Evolutionary conservation across 2,888 invertebrate genomes (phyloP).

Genomic region (Tachina grossa): DNA sequence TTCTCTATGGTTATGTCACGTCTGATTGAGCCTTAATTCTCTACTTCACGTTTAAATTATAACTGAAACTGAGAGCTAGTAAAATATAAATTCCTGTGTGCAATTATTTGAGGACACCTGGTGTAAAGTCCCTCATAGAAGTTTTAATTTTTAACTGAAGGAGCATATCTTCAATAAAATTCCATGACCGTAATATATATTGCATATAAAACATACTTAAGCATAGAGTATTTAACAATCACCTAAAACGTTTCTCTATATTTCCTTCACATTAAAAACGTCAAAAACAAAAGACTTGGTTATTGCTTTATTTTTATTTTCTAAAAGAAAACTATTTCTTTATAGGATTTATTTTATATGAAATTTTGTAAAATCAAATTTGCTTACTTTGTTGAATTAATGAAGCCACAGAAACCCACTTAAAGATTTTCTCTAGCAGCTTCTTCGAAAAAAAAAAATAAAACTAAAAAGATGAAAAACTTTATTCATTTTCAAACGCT

Average conservation of each 20-base stretch:
- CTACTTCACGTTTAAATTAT: too few species aligned
- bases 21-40: too few species aligned
- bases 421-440: conserved; percentile 69
- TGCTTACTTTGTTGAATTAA: conserved; percentile 71
- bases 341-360: conserved; percentile 39
- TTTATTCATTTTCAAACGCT: conserved; percentile 68
- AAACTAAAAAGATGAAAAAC: conserved; percentile 46
- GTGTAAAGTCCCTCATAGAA: too few species aligned
- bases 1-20: too few species aligned
- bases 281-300: conserved; percentile 67
- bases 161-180: too few species aligned
- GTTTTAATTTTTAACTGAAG: too few species aligned
- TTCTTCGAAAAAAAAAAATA: conserved; percentile 22
- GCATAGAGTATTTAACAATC: neutral
- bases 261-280: conserved; percentile 16
- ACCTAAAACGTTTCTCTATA: neutral
- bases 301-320: conserved; percentile 45
- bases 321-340: conserved; percentile 71
- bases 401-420: conserved; percentile 75
- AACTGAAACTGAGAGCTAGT: too few species aligned
- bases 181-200: too few species aligned
- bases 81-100: too few species aligned
- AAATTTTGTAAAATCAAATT: conserved; percentile 59
- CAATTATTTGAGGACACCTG: too few species aligned
- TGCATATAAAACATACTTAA: neutral